These are phyloP conservation scores for Darevskia mixta DNA, from an alignment of 2,797 vertebrate species.

Conservation along the genomic window DNA sequence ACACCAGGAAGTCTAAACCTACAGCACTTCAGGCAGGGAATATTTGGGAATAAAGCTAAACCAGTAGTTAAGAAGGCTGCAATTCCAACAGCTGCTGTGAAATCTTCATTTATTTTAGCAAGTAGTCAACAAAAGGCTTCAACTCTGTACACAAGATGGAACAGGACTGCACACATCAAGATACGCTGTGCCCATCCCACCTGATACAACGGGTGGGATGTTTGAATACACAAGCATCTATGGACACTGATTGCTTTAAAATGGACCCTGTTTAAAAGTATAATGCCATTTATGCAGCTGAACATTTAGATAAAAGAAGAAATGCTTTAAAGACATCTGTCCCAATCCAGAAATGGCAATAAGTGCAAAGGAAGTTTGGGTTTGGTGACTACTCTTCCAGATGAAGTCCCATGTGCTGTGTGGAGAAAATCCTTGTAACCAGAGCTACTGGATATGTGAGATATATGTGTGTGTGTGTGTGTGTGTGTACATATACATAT, in stretches of 20 bases:
- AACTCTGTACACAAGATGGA: background rate
- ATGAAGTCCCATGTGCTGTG: background rate
- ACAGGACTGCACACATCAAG: background rate
- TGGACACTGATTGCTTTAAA: background rate
- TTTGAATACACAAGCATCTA: no score
- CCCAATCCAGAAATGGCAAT: background rate
- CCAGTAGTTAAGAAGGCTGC: no score
- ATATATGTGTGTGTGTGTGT: no score
- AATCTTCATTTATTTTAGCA: background rate
- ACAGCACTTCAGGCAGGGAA: background rate
- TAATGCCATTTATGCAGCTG: background rate
- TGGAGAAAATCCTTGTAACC: background rate
- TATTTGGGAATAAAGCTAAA: background rate
- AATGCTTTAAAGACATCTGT: background rate
- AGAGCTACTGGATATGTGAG: background rate
- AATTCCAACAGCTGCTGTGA: background rate
- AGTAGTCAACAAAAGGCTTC: background rate
- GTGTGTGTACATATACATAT: no score
- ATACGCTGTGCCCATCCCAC: no score
- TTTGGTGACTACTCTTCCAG: background rate
- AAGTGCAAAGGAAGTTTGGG: background rate
- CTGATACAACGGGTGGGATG: background rate
- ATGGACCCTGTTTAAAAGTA: background rate
- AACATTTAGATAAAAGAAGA: background rate
- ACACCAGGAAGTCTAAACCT: background rate